These are phyloP conservation scores for Electrophaes corylata DNA, from an alignment of 2,888 invertebrate species.

Conservation along the genomic window DNA sequence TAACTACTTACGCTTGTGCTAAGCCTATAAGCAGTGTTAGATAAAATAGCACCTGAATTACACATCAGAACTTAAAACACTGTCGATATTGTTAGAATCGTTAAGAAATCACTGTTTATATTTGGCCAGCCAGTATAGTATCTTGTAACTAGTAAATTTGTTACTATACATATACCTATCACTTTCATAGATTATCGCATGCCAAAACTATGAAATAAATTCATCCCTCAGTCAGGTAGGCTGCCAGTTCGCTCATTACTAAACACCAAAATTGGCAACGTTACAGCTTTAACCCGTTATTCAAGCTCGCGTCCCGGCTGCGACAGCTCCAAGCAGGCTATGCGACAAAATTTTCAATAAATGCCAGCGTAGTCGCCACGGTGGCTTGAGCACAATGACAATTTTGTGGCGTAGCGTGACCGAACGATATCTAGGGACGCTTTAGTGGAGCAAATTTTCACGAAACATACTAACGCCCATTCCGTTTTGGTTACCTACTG, in stretches of 20 bases:
- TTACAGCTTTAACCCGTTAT: conserved; percentile 21
- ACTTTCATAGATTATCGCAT: not conserved
- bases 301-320: conserved; percentile 10
- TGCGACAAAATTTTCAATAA: conserved; percentile 34
- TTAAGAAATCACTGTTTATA: too few relatives aligned
- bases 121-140: too few relatives aligned
- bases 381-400: conserved; percentile 17
- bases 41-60: too few relatives aligned
- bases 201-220: conserved; percentile 1
- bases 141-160: too few relatives aligned
- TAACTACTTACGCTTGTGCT: too few relatives aligned
- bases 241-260: conserved; percentile 21
- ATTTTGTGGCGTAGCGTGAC: conserved; percentile 23
- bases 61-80: too few relatives aligned
- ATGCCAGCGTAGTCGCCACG: conserved; percentile 18
- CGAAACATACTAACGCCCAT: not conserved
- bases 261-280: conserved; percentile 27
- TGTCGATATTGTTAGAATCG: too few relatives aligned
- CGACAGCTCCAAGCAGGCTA: conserved; percentile 23
- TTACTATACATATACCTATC: too few relatives aligned
- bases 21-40: too few relatives aligned
- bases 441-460: conserved; percentile 8
- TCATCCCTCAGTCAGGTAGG: conserved; percentile 3
- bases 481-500: too few relatives aligned
- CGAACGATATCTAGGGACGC: conserved; percentile 8